Evolutionary conservation across 2,113 vertebrate genomes (phyloP).

Genomic region (Heterotis niloticus): DNA sequence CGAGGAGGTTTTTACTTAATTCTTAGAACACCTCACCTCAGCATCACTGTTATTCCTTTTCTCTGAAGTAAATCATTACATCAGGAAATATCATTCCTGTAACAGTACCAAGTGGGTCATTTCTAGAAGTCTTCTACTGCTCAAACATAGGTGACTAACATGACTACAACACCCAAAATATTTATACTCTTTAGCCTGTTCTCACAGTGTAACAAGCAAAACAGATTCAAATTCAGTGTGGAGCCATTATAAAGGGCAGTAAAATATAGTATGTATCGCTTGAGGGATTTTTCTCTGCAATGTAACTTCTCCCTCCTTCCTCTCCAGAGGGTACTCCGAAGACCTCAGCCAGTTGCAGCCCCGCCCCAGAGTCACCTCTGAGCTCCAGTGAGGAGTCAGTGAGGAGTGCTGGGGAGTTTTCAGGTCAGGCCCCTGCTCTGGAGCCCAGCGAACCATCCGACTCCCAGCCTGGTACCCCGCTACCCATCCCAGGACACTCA

Average conservation of each 20-base stretch:
- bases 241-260: not conserved
- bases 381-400: conserved; percentile 86
- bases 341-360: conserved; percentile 92
- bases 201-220: too few species aligned
- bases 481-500: conserved; percentile 76
- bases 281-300: not conserved
- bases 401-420: conserved; percentile 76
- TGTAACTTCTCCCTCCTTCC: conserved; percentile 30
- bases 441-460: conserved; percentile 78
- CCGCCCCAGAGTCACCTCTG: conserved; percentile 87
- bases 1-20: too few species aligned
- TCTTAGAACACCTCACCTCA: too few species aligned
- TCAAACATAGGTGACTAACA: too few species aligned
- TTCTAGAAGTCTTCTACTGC: too few species aligned
- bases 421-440: conserved; percentile 75
- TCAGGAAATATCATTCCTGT: too few species aligned
- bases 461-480: conserved; percentile 74
- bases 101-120: too few species aligned
- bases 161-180: too few species aligned
- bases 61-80: too few species aligned
- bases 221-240: not conserved
- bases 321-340: conserved; percentile 85
- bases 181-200: too few species aligned
- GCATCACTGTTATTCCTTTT: too few species aligned
- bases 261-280: not conserved